Conservation (phyloP, 2,113 vertebrate species). For the Delphinus delphis region DNA sequence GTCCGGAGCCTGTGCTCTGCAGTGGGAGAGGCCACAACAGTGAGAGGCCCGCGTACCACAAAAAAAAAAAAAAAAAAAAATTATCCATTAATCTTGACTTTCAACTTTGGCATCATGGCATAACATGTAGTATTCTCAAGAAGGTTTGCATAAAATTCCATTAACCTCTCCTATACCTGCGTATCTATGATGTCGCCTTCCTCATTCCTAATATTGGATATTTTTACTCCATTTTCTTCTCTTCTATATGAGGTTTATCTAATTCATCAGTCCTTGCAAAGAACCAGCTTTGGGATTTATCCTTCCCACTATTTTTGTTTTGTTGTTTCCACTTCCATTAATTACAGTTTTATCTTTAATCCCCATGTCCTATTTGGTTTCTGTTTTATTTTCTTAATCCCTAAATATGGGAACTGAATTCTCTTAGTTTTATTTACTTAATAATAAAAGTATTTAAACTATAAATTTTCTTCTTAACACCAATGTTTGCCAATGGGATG, state of each 20-base stretch:
- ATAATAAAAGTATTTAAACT: neutral
- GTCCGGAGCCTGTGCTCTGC: too few species aligned
- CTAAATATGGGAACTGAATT: neutral
- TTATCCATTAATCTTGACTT: neutral
- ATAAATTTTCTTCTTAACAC: neutral
- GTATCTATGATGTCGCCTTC: neutral
- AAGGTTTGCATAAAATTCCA: neutral
- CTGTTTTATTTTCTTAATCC: slow-evolving; percentile 24
- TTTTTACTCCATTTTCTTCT: neutral
- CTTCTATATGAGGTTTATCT: neutral
- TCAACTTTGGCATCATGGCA: neutral
- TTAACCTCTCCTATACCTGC: neutral
- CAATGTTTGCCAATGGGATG: neutral
- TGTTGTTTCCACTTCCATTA: slow-evolving; percentile 1
- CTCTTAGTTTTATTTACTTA: neutral
- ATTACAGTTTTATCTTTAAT: slow-evolving; percentile 29
- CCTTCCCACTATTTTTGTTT: neutral
- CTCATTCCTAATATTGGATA: neutral
- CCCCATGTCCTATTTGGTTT: neutral
- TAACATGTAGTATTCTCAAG: slow-evolving; percentile 1
- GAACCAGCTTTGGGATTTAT: slow-evolving; percentile 4
- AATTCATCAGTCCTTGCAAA: neutral
- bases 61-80: neutral
- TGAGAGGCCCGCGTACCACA: too few species aligned
- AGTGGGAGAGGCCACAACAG: too few species aligned